These are phyloP conservation scores for Baryphthengus martii DNA, from an alignment of 2,113 vertebrate species.

Conservation along the genomic window DNA sequence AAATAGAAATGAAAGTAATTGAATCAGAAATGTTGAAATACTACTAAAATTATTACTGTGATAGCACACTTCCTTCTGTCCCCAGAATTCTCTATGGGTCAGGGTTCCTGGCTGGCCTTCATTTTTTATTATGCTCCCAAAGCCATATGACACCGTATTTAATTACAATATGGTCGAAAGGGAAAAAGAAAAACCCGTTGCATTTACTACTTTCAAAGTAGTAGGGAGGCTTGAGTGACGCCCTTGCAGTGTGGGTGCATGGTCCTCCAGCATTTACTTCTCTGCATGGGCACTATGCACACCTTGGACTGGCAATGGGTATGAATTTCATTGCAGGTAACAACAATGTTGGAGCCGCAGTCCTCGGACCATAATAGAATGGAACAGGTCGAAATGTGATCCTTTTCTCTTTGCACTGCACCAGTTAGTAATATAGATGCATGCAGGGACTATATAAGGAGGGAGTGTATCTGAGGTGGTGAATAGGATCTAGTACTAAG, in stretches of 20 bases:
- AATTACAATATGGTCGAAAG: neutral
- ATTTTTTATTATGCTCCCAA: neutral
- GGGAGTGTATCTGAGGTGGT: neutral
- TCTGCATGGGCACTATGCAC: accelerated
- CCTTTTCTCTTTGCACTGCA: neutral
- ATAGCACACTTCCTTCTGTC: neutral
- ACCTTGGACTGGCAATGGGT: neutral
- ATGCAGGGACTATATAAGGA: neutral
- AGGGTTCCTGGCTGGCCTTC: neutral
- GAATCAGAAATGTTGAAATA: neutral
- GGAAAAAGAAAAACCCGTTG: neutral
- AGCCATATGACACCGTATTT: neutral
- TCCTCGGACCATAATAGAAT: neutral
- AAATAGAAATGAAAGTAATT: neutral
- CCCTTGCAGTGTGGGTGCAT: neutral
- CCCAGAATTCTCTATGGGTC: neutral
- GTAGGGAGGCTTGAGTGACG: neutral
- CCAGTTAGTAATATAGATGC: neutral
- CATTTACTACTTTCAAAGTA: neutral
- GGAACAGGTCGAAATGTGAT: neutral
- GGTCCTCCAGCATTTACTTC: neutral
- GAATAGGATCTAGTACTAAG: neutral
- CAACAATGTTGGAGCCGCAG: neutral
- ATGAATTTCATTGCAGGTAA: neutral
- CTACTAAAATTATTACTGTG: neutral